phyloP scores from a whole-genome alignment of 2,797 vertebrate species.

The Passerculus sandwichensis region DNA sequence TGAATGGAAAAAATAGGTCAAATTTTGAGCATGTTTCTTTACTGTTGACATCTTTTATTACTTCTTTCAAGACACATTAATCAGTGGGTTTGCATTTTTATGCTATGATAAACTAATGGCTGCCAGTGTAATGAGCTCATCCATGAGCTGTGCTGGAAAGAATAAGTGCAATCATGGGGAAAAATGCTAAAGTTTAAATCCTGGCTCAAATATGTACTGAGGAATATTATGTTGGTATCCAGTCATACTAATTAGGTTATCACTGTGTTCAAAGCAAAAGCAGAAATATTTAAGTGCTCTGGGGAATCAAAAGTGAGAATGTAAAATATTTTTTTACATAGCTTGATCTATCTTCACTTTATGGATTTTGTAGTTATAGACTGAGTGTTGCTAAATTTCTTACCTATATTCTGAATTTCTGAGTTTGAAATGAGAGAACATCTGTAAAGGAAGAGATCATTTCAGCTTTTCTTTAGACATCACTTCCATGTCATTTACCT shows the following conservation, averaged over 20 bases:
- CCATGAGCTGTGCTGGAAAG: slow-evolving; percentile 53
- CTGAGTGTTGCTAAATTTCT: background rate
- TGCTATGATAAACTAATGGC: slow-evolving; percentile 54
- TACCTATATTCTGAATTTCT: background rate
- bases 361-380: background rate
- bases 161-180: slow-evolving; percentile 53
- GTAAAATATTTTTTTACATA: background rate
- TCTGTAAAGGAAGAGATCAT: background rate
- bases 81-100: slow-evolving; percentile 57
- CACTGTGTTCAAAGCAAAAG: slow-evolving; percentile 38
- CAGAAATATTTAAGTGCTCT: slow-evolving; percentile 24
- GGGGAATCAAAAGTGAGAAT: slow-evolving; percentile 10
- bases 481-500: background rate
- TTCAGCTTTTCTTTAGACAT: background rate
- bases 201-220: slow-evolving; percentile 35
- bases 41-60: slow-evolving; percentile 1
- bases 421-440: background rate
- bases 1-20: background rate
- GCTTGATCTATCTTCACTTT: slow-evolving; percentile 5
- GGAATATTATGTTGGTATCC: slow-evolving; percentile 50
- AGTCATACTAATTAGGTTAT: slow-evolving; percentile 54
- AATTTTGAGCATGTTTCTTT: background rate
- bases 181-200: slow-evolving; percentile 67
- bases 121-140: slow-evolving; percentile 59
- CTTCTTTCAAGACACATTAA: slow-evolving; percentile 51